Evolutionary conservation across 2,888 invertebrate species (phyloP), one percentile per base, ranked within the genome.

Genomic region (Palloptera scutellata): DNA sequence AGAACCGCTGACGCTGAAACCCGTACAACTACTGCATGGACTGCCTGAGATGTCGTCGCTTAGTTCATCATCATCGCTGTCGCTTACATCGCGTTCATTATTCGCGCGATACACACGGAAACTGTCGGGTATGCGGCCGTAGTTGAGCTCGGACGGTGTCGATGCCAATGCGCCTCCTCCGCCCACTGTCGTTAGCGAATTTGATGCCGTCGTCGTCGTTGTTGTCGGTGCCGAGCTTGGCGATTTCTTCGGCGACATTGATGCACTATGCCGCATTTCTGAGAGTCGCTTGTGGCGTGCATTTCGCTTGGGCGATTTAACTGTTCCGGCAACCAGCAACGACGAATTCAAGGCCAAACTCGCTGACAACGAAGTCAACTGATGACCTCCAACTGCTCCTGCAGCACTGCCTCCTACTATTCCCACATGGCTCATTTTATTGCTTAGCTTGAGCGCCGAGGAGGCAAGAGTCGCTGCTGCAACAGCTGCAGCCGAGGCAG

Each of bases 31-130:
- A 73, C 85, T 85, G 73, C 85, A 85, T 5, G 83, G 83, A 70
- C 84, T 84, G 51, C 81, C 84, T 3, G 84, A 82, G 51, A 78
- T 77, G 67, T 82, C 30, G 6, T 30, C 83, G 61, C 81, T 75
- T 63, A 78, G 64, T 54, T 80, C 79, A 11, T 78, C 83, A 0
- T 83, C 84, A 51, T 85, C 85, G 51, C 83, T 84, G 9, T 85
- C 85, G 63, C 85, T 85, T 1, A 74, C 83, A 69, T 84, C 84
- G 5, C 79, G 78, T 62, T 81, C 82, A 40, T 80, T 80, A 69
- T 84, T 87, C 1, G 86, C 86, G 13, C 87, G 83, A 75, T 88
- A 88, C 13, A 87, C 86, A 5, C 86, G 86, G 81, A 88, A 88
- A 76, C 88, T 88, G 70, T 88, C 88, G 3, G 88, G 84, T 62